These are phyloP conservation scores for Caenorhabditis uteleia DNA, from an alignment of 2,888 invertebrate species.

Conservation along the genomic window DNA sequence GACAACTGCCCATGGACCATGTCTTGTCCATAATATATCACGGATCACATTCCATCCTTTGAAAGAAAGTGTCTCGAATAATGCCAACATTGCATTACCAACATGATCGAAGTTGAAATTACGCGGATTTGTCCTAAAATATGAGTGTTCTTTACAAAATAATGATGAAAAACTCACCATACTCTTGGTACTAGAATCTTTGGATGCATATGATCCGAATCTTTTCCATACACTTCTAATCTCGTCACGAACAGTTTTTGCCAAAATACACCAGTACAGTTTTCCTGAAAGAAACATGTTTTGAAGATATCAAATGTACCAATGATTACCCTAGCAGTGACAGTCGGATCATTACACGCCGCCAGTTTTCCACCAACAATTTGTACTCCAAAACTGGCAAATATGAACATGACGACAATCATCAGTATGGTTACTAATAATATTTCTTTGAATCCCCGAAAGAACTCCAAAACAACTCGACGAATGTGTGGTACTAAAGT, in stretches of 20 bases:
- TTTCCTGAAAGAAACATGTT: slow-evolving; percentile 75
- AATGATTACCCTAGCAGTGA: slow-evolving; percentile 71
- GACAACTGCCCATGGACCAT: slow-evolving; percentile 85
- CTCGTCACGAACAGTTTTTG: slow-evolving; percentile 94
- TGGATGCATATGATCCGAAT: slow-evolving; percentile 82
- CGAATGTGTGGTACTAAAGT: slow-evolving; percentile 98
- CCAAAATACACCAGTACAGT: slow-evolving; percentile 94
- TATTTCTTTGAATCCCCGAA: slow-evolving; percentile 98
- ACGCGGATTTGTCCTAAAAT: slow-evolving; percentile 97
- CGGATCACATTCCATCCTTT: slow-evolving; percentile 99
- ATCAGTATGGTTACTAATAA: slow-evolving; percentile 92
- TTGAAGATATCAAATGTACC: too few species aligned
- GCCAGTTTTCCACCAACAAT: slow-evolving; percentile 94
- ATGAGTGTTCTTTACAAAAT: slow-evolving; percentile 74
- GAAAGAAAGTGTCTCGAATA: slow-evolving; percentile 97
- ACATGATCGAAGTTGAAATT: slow-evolving; percentile 99
- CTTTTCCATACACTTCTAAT: slow-evolving; percentile 88
- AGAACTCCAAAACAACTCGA: slow-evolving; percentile 96
- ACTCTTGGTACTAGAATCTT: slow-evolving; percentile 73
- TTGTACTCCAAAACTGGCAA: slow-evolving; percentile 98
- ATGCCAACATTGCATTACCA: slow-evolving; percentile 93
- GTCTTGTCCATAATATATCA: slow-evolving; percentile 92
- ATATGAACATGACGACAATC: slow-evolving; percentile 96
- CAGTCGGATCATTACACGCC: slow-evolving; percentile 92
- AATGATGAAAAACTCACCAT: too few species aligned